Conservation (phyloP, 2,797 vertebrate species). For the Anabas testudineus region DNA sequence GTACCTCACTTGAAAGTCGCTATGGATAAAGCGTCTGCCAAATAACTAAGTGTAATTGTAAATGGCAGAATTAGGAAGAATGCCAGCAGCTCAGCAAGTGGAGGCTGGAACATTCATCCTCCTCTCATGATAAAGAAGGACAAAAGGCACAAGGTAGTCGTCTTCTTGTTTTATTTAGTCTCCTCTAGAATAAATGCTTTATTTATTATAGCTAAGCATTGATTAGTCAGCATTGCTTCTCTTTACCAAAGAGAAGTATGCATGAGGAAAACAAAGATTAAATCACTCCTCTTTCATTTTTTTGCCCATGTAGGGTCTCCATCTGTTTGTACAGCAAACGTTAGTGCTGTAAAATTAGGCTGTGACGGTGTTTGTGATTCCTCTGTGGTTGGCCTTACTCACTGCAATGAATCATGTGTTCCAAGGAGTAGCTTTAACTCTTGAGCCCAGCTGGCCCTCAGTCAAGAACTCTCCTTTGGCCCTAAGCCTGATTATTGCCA, state of each 20-base stretch:
- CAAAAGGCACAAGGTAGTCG: too few relatives aligned
- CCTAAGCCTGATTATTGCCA: conserved; percentile 56
- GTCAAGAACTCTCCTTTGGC: conserved; percentile 55
- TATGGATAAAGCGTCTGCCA: too few relatives aligned
- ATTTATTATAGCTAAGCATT: conserved; percentile 44
- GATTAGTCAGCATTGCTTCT: conserved; percentile 29
- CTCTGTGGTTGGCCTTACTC: conserved; percentile 69
- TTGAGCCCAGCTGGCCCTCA: conserved; percentile 52
- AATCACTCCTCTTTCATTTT: conserved; percentile 42
- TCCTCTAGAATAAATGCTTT: conserved; percentile 2
- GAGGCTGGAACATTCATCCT: too few relatives aligned
- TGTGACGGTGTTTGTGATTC: conserved; percentile 76
- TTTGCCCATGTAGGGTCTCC: conserved; percentile 72
- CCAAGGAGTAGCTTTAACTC: conserved; percentile 65
- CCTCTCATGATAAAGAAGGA: too few relatives aligned
- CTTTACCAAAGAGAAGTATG: background rate
- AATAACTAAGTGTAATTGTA: too few relatives aligned
- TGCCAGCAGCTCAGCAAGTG: too few relatives aligned
- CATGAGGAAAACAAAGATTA: conserved; percentile 14
- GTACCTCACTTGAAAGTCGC: too few relatives aligned
- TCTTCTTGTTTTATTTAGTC: conserved; percentile 20
- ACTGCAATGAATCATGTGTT: conserved; percentile 78
- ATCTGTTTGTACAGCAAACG: conserved; percentile 55
- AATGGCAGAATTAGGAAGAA: too few relatives aligned
- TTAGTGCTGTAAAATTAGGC: conserved; percentile 72